Percentiles rank a stretch among this genome's conserved stretches.
phyloP scores from a whole-genome alignment of 1,140 invertebrate genomes.

The Littorina saxatilis region DNA sequence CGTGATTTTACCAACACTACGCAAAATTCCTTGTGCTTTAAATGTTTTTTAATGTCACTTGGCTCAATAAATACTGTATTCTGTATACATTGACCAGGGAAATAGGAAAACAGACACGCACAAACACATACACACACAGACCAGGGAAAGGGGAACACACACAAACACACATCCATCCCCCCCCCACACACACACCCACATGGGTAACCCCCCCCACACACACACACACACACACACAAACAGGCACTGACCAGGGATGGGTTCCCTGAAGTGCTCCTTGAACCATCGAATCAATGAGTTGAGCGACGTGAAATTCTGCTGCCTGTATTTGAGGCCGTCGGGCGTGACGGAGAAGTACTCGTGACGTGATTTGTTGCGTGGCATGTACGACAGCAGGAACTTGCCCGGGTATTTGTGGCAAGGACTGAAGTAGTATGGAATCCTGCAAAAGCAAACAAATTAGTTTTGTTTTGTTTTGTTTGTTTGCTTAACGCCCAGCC shows the following conservation, averaged over 20 bases:
- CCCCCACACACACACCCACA: neutral
- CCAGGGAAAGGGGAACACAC: too few species aligned
- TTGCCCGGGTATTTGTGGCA: conserved; percentile 91
- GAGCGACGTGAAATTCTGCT: conserved; percentile 91
- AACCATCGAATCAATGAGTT: conserved; percentile 95
- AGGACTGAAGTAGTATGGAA: conserved; percentile 76
- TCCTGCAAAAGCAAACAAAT: conserved; percentile 65
- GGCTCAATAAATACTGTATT: too few species aligned
- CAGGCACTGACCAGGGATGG: conserved; percentile 80
- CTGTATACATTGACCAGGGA: too few species aligned
- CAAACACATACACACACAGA: too few species aligned
- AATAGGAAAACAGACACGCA: too few species aligned
- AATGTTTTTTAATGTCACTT: too few species aligned
- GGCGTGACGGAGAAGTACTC: conserved; percentile 94
- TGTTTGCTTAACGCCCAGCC: too few species aligned
- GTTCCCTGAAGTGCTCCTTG: conserved; percentile 97
- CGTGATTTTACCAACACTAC: too few species aligned
- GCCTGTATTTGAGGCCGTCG: conserved; percentile 94
- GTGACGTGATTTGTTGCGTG: conserved; percentile 87
- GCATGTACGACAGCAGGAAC: conserved; percentile 96
- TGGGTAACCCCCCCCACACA: too few species aligned
- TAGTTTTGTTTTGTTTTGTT: too few species aligned
- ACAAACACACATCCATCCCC: neutral
- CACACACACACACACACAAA: too few species aligned
- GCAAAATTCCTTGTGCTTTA: too few species aligned